Evolutionary conservation across 2,797 vertebrate genomes (phyloP), one percentile per base, ranked within the genome.

Genomic region (Uromys caudimaculatus): DNA sequence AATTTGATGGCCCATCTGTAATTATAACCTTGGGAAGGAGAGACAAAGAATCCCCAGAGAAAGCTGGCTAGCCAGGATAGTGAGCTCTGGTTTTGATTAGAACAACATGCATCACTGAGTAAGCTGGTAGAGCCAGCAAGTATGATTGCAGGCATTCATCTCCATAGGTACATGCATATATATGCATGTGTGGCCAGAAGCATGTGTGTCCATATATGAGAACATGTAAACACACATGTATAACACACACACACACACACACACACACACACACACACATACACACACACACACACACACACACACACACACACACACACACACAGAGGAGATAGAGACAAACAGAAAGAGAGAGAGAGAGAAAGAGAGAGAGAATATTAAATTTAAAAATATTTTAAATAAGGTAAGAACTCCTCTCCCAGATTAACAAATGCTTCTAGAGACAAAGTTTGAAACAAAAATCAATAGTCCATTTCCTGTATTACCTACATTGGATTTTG

Each of bases 371-470:
- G 41, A 50, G 14, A 76, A 21, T 27, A 29, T 41, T 82, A 81
- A 38, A 41, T 60, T 17, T 60, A 64, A 62, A 60, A 50, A 6
- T 47, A 64, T 64, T 67, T 64, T 85, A 23, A 87, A 41, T 54
- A 73, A 89, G 56, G 6, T 78, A 60, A 87, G 69, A 84, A 67
- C 47, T 87, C 78, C 41, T 38, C 54, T 23, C 56, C 10, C 47
- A 24, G n/a, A 79, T 78, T 54, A 13, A 32, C 11, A 56, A 75
- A 54, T 6, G 16, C 91, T 95, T 95, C 54, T 97, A 24, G 56
- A 85, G 27, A 82, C n/a, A 62, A 96, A 58, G 27, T 82, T 0
- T 69, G 38, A 76, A 24, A 27, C 19, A 38, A 47, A 47, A 69
- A 91, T 6, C 83, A 88, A 38, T 54, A 64, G n/a, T 47, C 23